Evolutionary conservation across 2,888 invertebrate genomes (phyloP), one percentile per base, ranked within the genome.

Genomic region (Eupeodes latifasciatus): DNA sequence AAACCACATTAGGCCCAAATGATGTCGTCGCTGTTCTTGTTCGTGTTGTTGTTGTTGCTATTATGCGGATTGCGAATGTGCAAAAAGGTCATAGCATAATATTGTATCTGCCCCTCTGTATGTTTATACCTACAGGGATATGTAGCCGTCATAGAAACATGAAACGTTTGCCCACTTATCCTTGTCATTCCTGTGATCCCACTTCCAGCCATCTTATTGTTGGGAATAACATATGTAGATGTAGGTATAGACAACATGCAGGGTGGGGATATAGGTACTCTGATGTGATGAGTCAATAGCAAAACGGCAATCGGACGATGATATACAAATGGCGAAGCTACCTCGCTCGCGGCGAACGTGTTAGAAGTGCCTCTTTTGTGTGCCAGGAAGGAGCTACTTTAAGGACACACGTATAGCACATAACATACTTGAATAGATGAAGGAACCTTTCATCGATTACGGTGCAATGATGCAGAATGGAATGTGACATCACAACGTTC

Each of bases 281-380:
- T 59, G 40, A 40, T 40, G 5, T 40, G 40, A 40, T 40, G 36
- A 71, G 79, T 71, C 86, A 82, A 76, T 76, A 71, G 40, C 44
- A 64, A 79, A 80, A 72, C 66, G 64, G 36, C 76, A 83, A 76
- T 76, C 72, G 55, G 12, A 82, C 62, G 61, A 55, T 53, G 64
- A 78, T 82, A 79, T 82, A 72, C 53, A 80, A 83, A 80, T 87
- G 79, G 36, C 53, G 59, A 27, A 76, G 82, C 78, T 34, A 51
- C n/a, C 44, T 74, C 34, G 49, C 44, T 74, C 34, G 49, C 19
- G 34, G 64, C 44, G 19, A 55, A 27, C 27, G 57, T 57, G 36
- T 16, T 27, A 44, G 71, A 40, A 44, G 27, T 27, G 71, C 16
- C 77, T 36, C 9, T 19, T 72, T 9, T 64, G 53, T 75, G 57